Evolutionary conservation across 2,113 vertebrate genomes (phyloP), one percentile per base, ranked within the genome.

Genomic region (Ardeotis arabs): DNA sequence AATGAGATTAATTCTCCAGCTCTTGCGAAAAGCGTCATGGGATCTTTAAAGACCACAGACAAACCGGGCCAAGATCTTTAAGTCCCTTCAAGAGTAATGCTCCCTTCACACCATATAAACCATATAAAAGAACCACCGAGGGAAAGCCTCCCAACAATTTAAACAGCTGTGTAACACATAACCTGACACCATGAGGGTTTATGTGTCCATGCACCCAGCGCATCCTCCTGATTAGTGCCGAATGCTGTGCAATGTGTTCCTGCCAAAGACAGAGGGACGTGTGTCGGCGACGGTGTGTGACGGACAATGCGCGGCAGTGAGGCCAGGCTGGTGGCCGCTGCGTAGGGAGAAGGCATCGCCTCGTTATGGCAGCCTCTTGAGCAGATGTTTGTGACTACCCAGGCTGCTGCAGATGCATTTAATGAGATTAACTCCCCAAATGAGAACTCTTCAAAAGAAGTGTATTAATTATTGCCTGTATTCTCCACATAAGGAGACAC

Each of bases 21-120:
- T 90, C 90, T 92, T 50, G 90, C 10, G 2, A 93, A 89, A 93
- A 90, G 63, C 2, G 3, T 94, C 90, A 68, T 72, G 95, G 95
- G 96, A 95, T 94, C 92, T 96, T 96, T 94, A 94, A 95, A 96
- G 93, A 95, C 95, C 93, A 67, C 82, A 88, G 82, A 85, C 41
- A 89, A 88, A 78, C 21, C 0, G 0, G 64, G 92, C 95, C 92
- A 94, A 96, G 90, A 37, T 86, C 93, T 92, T 89, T 81, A 92
- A 96, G 82, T 64, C 59, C 52, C 75, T 85, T 92, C 72, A 86
- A 80, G 90, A 92, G 66, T 81, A 96, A 93, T 50, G 82, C 35
- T 95, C 67, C 52, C 91, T 96, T 93, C 78, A 80, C 87, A 92
- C 76, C 66, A 3, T 84, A 93, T 90, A 90, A 96, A 94, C 91